Conservation (phyloP, 2,888 invertebrate genomes). For the Tetranychus piercei region DNA sequence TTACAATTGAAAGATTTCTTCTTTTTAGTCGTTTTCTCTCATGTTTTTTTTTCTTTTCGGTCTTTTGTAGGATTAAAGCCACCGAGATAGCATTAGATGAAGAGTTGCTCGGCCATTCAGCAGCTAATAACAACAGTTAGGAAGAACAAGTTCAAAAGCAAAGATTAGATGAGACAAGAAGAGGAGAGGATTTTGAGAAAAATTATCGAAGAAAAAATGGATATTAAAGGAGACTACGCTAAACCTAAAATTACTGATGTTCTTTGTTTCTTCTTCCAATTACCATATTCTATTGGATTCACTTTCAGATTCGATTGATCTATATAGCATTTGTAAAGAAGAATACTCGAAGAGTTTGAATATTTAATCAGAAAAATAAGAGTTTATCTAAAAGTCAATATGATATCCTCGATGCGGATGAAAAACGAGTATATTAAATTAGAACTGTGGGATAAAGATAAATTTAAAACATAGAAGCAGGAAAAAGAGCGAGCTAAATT, state of each 20-base stretch:
- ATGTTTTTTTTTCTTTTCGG: too few relatives aligned
- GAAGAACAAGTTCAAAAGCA: slow-evolving; percentile 32
- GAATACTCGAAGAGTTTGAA: slow-evolving; percentile 65
- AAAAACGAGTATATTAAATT: slow-evolving; percentile 50
- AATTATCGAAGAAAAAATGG: slow-evolving; percentile 78
- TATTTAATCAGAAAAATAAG: slow-evolving; percentile 59
- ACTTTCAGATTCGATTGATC: slow-evolving; percentile 63
- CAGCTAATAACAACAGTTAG: slow-evolving; percentile 32
- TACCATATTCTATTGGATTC: slow-evolving; percentile 38
- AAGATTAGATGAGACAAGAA: slow-evolving; percentile 45
- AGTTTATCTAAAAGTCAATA: slow-evolving; percentile 33
- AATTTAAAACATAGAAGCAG: slow-evolving; percentile 57
- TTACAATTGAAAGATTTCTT: too few relatives aligned
- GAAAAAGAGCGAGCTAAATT: slow-evolving; percentile 63
- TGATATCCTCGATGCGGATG: slow-evolving; percentile 50
- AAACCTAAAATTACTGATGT: slow-evolving; percentile 59
- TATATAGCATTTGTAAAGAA: slow-evolving; percentile 52
- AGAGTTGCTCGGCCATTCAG: slow-evolving; percentile 36
- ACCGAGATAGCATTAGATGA: slow-evolving; percentile 42
- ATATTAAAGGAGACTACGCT: slow-evolving; percentile 72
- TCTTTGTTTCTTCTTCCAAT: slow-evolving; percentile 58
- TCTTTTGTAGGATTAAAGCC: slow-evolving; percentile 16
- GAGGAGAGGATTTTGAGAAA: slow-evolving; percentile 57
- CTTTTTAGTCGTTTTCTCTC: too few relatives aligned
- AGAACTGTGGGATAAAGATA: slow-evolving; percentile 63